Evolutionary conservation across 2,888 invertebrate genomes (phyloP).

Genomic region (Nemurella pictetii): DNA sequence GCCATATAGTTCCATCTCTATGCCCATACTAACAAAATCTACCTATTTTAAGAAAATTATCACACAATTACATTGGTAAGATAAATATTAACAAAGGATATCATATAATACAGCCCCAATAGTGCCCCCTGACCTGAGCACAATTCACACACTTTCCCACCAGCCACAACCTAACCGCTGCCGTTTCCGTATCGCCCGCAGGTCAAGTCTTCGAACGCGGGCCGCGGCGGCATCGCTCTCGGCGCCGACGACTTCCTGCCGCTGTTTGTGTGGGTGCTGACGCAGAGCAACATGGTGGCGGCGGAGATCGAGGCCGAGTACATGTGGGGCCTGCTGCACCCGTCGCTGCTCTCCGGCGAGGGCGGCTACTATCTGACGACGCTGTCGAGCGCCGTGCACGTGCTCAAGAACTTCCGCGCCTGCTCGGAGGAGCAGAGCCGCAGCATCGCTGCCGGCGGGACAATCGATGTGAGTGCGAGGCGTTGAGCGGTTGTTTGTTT

Average conservation of each 20-base stretch:
- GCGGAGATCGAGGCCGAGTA: conserved; percentile 95
- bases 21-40: no score
- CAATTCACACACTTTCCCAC: not conserved
- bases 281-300: conserved; percentile 84
- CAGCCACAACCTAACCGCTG: not conserved
- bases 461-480: conserved; percentile 51
- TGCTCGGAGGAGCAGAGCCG: conserved; percentile 44
- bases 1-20: no score
- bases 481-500: no score
- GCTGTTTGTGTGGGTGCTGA: conserved; percentile 87
- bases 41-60: no score
- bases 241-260: conserved; percentile 91
- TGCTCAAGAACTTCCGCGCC: conserved; percentile 70
- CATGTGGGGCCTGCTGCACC: conserved; percentile 92
- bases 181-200: conserved; percentile 46
- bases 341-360: conserved; percentile 86
- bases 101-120: no score
- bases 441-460: conserved; percentile 49
- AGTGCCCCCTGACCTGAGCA: no score
- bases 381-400: conserved; percentile 88
- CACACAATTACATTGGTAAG: no score
- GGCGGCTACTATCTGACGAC: conserved; percentile 95
- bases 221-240: conserved; percentile 57
- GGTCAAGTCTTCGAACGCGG: conserved; percentile 69
- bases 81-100: no score